These are phyloP conservation scores for Mormyrus proboscirostris DNA, from an alignment of 2,797 vertebrate species.

Conservation along the genomic window DNA sequence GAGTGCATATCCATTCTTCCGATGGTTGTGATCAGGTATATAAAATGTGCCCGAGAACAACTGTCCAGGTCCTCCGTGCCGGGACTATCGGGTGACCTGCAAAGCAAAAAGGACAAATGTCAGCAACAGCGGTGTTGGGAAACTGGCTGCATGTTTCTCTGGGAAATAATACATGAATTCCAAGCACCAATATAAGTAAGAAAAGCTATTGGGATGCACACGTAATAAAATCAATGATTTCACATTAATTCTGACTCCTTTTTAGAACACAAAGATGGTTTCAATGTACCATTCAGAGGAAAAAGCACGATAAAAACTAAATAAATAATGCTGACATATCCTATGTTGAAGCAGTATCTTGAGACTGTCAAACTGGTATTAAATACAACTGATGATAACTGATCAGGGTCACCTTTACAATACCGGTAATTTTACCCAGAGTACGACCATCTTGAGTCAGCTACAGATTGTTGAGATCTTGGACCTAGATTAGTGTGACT, in stretches of 20 bases:
- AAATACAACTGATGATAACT: not conserved
- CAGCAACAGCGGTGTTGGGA: not conserved
- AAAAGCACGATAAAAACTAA: not conserved
- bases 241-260: not conserved
- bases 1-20: slow-evolving; percentile 12
- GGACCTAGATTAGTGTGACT: not conserved
- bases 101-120: slow-evolving; percentile 31
- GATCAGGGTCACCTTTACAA: not conserved
- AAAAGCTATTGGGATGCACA: not conserved
- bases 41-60: slow-evolving; percentile 39
- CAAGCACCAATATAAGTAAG: not conserved
- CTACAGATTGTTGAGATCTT: not conserved
- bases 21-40: not conserved
- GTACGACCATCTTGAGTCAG: not conserved
- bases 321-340: not conserved
- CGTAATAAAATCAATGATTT: slow-evolving; percentile 5
- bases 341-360: not conserved
- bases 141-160: not conserved
- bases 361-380: slow-evolving; percentile 2
- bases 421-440: not conserved
- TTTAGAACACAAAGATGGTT: not conserved
- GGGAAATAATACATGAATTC: not conserved
- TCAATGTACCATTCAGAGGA: not conserved
- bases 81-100: slow-evolving; percentile 70
- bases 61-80: slow-evolving; percentile 38